These are phyloP conservation scores for Aphelinus atriplicis DNA, from an alignment of 1,140 invertebrate genomes.

Conservation along the genomic window DNA sequence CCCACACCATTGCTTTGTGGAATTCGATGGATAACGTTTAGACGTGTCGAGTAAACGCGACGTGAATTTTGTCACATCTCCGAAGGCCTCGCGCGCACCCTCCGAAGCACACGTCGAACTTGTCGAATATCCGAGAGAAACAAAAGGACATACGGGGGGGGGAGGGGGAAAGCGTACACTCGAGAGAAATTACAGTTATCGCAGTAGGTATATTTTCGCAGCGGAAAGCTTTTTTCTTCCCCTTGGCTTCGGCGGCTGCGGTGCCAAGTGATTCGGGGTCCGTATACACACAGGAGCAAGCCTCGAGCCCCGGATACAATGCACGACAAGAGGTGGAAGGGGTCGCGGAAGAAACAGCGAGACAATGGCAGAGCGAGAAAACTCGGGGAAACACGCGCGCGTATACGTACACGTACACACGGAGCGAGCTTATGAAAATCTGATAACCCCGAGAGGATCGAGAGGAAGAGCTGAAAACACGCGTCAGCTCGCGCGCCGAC, in stretches of 20 bases:
- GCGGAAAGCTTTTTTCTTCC: conserved; percentile 9
- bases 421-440: conserved; percentile 28
- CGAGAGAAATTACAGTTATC: conserved; percentile 18
- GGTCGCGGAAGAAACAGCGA: background rate
- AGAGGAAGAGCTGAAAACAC: conserved; percentile 17
- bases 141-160: no score
- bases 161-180: background rate
- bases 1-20: no score
- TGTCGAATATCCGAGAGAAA: no score
- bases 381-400: no score
- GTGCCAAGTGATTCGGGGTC: background rate
- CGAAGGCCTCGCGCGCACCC: no score
- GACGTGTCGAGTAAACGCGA: no score
- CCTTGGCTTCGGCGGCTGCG: background rate
- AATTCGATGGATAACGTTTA: no score
- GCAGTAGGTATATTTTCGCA: conserved; percentile 14
- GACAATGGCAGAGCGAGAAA: conserved; percentile 18
- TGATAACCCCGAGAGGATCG: conserved; percentile 32
- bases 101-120: no score
- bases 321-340: background rate
- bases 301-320: background rate
- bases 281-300: conserved; percentile 1
- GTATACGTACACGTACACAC: background rate
- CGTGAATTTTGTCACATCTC: no score
- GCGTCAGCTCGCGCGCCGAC: background rate